Evolutionary conservation across 1,140 invertebrate genomes (phyloP).

Genomic region (Dinoponera quadriceps): DNA sequence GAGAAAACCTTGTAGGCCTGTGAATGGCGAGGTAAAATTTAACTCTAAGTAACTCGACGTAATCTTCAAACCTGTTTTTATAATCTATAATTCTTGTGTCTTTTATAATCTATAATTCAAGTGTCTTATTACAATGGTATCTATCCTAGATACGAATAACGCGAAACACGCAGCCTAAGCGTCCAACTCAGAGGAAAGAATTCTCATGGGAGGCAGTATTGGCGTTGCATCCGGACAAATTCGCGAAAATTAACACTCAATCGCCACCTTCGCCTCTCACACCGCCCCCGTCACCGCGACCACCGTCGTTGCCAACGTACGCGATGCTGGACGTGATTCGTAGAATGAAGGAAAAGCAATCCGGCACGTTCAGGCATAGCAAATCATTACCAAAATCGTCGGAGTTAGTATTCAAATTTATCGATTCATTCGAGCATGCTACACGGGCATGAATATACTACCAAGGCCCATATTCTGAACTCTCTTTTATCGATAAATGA

Average conservation of each 20-base stretch:
- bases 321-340: slow-evolving; percentile 86
- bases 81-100: slow-evolving; percentile 25
- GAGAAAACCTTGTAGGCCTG: slow-evolving; percentile 82
- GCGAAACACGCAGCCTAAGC: slow-evolving; percentile 78
- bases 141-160: slow-evolving; percentile 81
- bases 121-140: slow-evolving; percentile 18
- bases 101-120: too few species aligned
- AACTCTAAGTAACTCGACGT: not conserved
- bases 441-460: not conserved
- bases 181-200: slow-evolving; percentile 71
- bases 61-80: not conserved
- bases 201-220: slow-evolving; percentile 84
- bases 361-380: slow-evolving; percentile 71
- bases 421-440: not conserved
- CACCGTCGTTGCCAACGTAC: slow-evolving; percentile 83
- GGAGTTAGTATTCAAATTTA: slow-evolving; percentile 76
- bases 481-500: too few species aligned
- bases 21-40: slow-evolving; percentile 81
- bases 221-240: slow-evolving; percentile 82
- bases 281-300: slow-evolving; percentile 76
- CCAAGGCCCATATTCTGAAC: too few species aligned
- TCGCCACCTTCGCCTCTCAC: slow-evolving; percentile 76
- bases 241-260: slow-evolving; percentile 83
- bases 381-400: slow-evolving; percentile 73
- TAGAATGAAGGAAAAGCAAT: slow-evolving; percentile 82